Evolutionary conservation across 2,113 vertebrate species (phyloP).

Genomic region (Boleophthalmus pectinirostris): DNA sequence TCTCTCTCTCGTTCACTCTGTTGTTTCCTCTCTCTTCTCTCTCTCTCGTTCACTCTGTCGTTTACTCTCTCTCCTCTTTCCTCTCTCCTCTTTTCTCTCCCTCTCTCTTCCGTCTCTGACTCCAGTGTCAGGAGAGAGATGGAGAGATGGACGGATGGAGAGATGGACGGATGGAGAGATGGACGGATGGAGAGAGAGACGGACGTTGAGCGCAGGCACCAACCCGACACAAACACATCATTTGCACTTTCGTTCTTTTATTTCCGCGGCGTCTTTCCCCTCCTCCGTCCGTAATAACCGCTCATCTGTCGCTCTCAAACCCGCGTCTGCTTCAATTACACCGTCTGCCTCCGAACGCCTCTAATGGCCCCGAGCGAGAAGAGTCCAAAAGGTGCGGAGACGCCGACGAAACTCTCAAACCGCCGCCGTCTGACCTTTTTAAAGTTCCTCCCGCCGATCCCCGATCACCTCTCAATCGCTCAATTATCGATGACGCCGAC

Average conservation of each 20-base stretch:
- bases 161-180: too few relatives aligned
- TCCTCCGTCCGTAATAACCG: neutral
- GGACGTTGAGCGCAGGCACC: slow-evolving; percentile 27
- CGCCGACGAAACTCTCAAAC: too few relatives aligned
- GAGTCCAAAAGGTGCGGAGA: neutral
- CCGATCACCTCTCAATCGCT: neutral
- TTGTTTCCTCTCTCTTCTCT: too few relatives aligned
- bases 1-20: too few relatives aligned
- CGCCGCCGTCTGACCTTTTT: neutral
- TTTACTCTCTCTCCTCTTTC: too few relatives aligned
- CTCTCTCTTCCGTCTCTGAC: slow-evolving; percentile 25
- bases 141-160: too few relatives aligned
- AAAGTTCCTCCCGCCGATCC: neutral
- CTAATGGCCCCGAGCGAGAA: neutral
- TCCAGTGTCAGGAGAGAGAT: slow-evolving; percentile 27
- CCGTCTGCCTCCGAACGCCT: neutral
- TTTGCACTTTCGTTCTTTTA: slow-evolving; percentile 16
- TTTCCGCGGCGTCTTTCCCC: neutral
- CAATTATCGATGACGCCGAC: neutral
- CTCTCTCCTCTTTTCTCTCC: too few relatives aligned
- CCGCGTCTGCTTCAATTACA: neutral
- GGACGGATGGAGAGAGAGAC: too few relatives aligned
- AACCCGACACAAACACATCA: slow-evolving; percentile 24
- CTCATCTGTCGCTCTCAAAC: neutral
- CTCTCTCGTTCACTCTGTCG: too few relatives aligned